Evolutionary conservation across 2,888 invertebrate species (phyloP).

Genomic region (Parnassius glacialis): DNA sequence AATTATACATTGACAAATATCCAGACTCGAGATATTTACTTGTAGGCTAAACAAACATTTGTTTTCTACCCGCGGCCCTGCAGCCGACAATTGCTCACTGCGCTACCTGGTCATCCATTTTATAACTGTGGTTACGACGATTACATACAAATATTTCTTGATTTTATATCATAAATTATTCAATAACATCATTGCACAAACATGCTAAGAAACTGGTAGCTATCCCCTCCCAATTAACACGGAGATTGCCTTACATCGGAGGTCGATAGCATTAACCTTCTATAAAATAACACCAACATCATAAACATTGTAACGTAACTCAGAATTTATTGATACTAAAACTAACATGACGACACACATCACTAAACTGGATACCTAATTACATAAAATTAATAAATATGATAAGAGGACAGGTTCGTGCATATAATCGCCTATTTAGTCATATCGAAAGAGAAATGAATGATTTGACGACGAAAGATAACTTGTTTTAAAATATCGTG

Average conservation of each 20-base stretch:
- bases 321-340: neutral
- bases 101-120: too few relatives aligned
- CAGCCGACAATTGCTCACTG: too few relatives aligned
- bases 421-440: neutral
- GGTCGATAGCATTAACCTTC: constrained; percentile 1
- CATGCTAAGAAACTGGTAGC: neutral
- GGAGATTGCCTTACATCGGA: neutral
- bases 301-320: neutral
- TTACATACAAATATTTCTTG: neutral
- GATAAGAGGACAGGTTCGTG: neutral
- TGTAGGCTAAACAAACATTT: too few relatives aligned
- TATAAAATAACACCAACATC: neutral
- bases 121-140: too few relatives aligned
- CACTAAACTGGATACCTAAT: constrained; percentile 4
- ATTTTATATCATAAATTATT: neutral
- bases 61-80: too few relatives aligned
- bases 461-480: neutral
- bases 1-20: too few relatives aligned
- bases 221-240: neutral
- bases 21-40: too few relatives aligned
- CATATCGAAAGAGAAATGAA: neutral
- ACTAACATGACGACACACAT: neutral
- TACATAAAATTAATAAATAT: constrained; percentile 6
- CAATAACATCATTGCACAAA: neutral
- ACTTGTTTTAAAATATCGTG: neutral